A percentile compares a stretch with the other conserved stretches of the same genome.
Evolutionary conservation across 2,888 invertebrate genomes (phyloP).

Genomic region (Pardosa pseudoannulata): DNA sequence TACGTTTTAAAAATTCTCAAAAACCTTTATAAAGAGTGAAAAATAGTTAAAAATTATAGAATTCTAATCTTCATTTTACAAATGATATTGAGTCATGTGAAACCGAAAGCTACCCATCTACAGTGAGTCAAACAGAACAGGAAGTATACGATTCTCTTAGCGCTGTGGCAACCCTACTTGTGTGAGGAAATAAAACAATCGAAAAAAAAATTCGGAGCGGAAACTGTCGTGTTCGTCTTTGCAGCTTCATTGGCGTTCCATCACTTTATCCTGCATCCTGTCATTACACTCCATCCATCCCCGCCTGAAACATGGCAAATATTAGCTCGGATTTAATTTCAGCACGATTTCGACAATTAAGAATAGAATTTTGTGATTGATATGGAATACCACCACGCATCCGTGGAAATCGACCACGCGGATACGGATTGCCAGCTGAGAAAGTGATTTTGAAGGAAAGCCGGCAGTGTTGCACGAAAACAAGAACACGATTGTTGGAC

Average conservation of each 20-base stretch:
- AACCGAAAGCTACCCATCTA: background rate
- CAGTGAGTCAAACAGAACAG: background rate
- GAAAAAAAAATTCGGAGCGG: background rate
- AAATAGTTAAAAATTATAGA: no score
- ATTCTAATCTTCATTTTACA: no score
- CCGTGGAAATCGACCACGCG: background rate
- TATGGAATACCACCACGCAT: constrained; percentile 1
- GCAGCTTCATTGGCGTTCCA: constrained; percentile 17
- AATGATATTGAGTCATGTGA: no score
- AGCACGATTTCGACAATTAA: background rate
- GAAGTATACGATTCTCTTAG: background rate
- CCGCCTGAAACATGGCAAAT: constrained; percentile 1
- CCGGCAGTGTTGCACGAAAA: background rate
- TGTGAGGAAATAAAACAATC: constrained; percentile 14
- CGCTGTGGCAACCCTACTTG: background rate
- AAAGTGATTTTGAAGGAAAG: background rate
- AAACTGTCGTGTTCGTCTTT: constrained; percentile 17
- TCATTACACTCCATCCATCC: constrained; percentile 8
- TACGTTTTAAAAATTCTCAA: no score
- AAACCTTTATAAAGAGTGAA: no score
- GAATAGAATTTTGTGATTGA: constrained; percentile 14
- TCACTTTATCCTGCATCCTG: constrained; percentile 15
- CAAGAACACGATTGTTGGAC: background rate
- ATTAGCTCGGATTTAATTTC: background rate
- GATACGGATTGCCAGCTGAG: constrained; percentile 9